Percentiles rank a stretch among this genome's conserved stretches.
phyloP scores from a whole-genome alignment of 2,797 vertebrate genomes.

The Tamandua tetradactyla region DNA sequence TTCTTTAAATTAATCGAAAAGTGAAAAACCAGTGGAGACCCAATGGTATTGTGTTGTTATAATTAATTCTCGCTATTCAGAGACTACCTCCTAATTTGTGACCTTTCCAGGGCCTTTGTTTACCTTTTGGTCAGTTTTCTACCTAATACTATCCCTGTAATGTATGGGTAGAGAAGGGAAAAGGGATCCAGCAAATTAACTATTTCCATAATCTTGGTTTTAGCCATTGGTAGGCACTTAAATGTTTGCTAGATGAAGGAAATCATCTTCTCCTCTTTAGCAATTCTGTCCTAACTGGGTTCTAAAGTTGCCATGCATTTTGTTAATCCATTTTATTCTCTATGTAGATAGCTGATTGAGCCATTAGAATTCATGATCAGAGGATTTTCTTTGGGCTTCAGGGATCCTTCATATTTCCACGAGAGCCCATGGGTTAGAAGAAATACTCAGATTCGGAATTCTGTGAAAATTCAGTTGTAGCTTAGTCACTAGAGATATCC shows the following conservation, averaged over 20 bases:
- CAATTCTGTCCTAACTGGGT: not conserved
- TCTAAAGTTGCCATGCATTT: not conserved
- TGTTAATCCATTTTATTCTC: not conserved
- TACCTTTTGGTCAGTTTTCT: not conserved
- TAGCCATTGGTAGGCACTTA: not conserved
- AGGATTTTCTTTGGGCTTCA: not conserved
- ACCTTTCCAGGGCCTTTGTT: not conserved
- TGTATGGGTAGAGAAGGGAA: not conserved
- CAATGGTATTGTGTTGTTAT: not conserved
- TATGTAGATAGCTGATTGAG: not conserved
- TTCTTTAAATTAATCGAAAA: constrained; percentile 60
- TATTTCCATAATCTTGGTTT: not conserved
- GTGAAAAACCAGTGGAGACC: constrained; percentile 37
- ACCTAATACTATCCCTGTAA: not conserved
- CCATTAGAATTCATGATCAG: not conserved
- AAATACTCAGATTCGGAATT: constrained; percentile 34
- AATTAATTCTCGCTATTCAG: constrained; percentile 46
- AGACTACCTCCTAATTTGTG: not conserved
- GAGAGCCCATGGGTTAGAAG: not conserved
- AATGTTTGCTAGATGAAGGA: not conserved
- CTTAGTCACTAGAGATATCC: not conserved
- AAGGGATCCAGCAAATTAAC: not conserved
- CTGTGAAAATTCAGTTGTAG: not conserved
- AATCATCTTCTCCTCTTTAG: not conserved
- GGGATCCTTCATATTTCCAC: not conserved